Base-by-base conservation (phyloP, 2,888 invertebrate species). In the Phaedon cochleariae region DNA sequence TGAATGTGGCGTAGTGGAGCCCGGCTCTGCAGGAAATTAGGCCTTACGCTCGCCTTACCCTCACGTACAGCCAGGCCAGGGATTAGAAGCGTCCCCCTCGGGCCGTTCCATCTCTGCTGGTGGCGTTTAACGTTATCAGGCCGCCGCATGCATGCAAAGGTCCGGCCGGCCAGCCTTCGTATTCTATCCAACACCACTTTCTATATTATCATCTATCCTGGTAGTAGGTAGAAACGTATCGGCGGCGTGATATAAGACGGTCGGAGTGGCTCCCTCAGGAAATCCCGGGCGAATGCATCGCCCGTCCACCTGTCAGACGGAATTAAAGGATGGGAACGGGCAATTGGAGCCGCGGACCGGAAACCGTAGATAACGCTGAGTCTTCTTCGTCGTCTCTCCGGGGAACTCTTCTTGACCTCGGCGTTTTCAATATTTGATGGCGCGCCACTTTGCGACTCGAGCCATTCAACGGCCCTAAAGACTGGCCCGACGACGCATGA, bases 161-260 rank as follows among this genome's bases (percentile, higher is more conserved):
- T 48, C 85, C 85, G 85, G 84, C 86, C 85, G 85, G 85, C 85
- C 85, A 84, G 85, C 84, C 86, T 86, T 85, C 84, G 82, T 81
- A 84, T 79, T 74, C 73, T 59, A 67, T 67, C 67, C 69, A 48
- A 53, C 64, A 52, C 48, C 59, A 15, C 34, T 59, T 60, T 59
- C n/a, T n/a, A n/a, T n/a, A n/a, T 57, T 66, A 61, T 65, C 52
- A 61, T 69, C 60, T 58, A 58, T 59, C 65, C 62, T n/a, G n/a
- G n/a, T n/a, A n/a, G n/a, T n/a, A n/a, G 49, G 69, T 66, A 57
- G 65, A 62, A 65, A 85, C 86, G 85, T 72, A 73, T 75, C 67
- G 72, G 65, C 74, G 73, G 71, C 72, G 79, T 80, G 80, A 80
- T 80, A 80, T 81, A 80, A 79, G 80, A 77, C 79, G 77, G 79